Percentiles rank a stretch among this genome's conserved stretches.
These are phyloP conservation scores for Chaenocephalus aceratus DNA, from an alignment of 2,113 vertebrate species.

Conservation along the genomic window DNA sequence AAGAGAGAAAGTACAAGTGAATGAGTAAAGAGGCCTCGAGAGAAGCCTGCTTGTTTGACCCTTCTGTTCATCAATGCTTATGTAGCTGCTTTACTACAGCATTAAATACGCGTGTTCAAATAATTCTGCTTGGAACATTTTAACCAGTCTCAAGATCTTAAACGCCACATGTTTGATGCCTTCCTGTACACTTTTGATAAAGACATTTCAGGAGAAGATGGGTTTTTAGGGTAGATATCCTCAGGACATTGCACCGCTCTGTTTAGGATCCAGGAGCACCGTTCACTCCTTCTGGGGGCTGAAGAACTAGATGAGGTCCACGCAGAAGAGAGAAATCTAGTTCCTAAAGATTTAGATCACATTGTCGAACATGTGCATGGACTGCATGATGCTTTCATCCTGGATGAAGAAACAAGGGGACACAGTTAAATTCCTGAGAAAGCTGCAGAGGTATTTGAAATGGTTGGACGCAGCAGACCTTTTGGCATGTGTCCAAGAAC, in stretches of 20 bases:
- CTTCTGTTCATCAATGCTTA: not conserved
- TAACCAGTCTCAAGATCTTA: not conserved
- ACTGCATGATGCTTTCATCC: conserved; percentile 95
- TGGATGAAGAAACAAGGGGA: conserved; percentile 57
- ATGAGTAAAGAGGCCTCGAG: not conserved
- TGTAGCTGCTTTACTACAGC: not conserved
- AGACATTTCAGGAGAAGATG: conserved; percentile 20
- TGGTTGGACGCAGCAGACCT: conserved; percentile 50
- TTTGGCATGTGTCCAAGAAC: conserved; percentile 94
- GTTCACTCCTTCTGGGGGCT: not conserved
- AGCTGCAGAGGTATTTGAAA: conserved; percentile 24
- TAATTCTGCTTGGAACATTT: not conserved
- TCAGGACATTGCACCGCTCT: not conserved
- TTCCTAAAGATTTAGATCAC: conserved; percentile 84
- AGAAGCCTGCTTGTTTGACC: not conserved
- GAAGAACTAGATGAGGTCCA: conserved; percentile 22
- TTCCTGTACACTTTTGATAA: not conserved
- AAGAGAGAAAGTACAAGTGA: conserved; percentile 15
- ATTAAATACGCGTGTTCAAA: not conserved
- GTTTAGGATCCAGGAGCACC: not conserved
- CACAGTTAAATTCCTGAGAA: not conserved
- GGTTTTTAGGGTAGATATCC: not conserved
- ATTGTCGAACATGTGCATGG: conserved; percentile 95
- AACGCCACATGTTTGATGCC: not conserved
- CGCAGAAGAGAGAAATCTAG: not conserved